Conservation (phyloP, 2,888 invertebrate genomes). For the Piscicola geometra region DNA sequence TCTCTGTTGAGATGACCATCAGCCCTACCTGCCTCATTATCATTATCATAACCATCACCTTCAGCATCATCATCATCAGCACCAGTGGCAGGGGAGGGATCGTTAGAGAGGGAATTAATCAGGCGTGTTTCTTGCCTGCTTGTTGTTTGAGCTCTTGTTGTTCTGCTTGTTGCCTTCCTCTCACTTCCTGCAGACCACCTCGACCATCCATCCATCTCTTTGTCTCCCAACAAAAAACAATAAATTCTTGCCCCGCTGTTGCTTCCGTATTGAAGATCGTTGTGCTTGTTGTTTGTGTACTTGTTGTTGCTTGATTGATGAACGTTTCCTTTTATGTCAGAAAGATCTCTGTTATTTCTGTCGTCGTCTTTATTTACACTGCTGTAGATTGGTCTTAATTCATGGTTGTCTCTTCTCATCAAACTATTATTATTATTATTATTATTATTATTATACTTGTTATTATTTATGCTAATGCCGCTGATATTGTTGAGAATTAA, state of each 20-base stretch:
- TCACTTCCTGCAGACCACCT: not conserved
- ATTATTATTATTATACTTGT: not conserved
- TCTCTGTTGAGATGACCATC: no score
- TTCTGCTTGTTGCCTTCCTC: not conserved
- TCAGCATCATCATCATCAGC: constrained; percentile 1
- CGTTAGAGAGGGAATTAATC: constrained; percentile 6
- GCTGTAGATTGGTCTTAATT: not conserved
- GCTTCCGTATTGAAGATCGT: no score
- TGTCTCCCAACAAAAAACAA: not conserved
- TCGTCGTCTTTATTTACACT: not conserved
- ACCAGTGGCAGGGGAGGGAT: no score
- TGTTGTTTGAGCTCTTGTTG: not conserved
- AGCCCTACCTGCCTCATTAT: not conserved
- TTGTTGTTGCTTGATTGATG: not conserved
- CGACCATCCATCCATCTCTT: not conserved
- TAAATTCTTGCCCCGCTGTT: no score
- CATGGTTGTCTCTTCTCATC: not conserved
- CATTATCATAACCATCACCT: not conserved
- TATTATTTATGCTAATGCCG: not conserved
- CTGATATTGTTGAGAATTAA: not conserved
- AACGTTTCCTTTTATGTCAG: not conserved
- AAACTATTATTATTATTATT: no score
- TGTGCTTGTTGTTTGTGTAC: not conserved
- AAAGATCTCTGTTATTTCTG: not conserved
- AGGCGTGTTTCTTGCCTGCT: not conserved